Base-by-base conservation (phyloP, 2,113 vertebrate species). In the Theristicus caerulescens region DNA sequence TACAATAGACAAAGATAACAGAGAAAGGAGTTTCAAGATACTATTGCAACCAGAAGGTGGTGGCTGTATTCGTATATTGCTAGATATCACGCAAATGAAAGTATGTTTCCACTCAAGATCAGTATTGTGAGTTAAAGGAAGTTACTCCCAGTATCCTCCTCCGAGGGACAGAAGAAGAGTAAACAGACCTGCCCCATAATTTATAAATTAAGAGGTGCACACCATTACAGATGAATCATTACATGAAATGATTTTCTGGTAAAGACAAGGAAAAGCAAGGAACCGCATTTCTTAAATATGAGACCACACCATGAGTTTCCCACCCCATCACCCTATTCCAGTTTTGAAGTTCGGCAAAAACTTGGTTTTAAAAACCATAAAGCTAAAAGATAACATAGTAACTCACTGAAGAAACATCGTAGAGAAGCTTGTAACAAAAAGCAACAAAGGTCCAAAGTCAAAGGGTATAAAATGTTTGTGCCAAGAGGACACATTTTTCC, bases 391-490 rank as follows among this genome's bases (percentile, higher is more conserved):
- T 80, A 78, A 88, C 29, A 71, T 3, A 95, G 83, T 76, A 87
- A 90, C 79, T 78, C 72, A 10, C 44, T 74, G 38, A 34, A 73
- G 66, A 81, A 91, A 82, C 70, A 82, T 31, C 5, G 2, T 2
- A 31, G 22, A 64, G 14, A 1, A 61, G 36, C 32, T 52, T 2
- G 67, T 8, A 86, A 82, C 93, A 96, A 94, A 93, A 82, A 92
- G 90, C 83, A 93, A 83, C 84, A 47, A 51, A 91, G 70, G 95
- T 97, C 91, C 94, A 86, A 96, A 96, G 95, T 96, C 82, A 79
- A 88, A 80, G 78, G 82, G 91, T 38, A n/a, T 58, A 24, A 84
- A 54, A 19, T 0, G 29, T 6, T 65, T 12, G 73, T 85, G 94
- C 80, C 92, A 95, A 95, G 85, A 69, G 86, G 82, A 92, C 78